Base-by-base conservation (phyloP, 1,140 invertebrate genomes). In the Thaumetopoea pityocampa region DNA sequence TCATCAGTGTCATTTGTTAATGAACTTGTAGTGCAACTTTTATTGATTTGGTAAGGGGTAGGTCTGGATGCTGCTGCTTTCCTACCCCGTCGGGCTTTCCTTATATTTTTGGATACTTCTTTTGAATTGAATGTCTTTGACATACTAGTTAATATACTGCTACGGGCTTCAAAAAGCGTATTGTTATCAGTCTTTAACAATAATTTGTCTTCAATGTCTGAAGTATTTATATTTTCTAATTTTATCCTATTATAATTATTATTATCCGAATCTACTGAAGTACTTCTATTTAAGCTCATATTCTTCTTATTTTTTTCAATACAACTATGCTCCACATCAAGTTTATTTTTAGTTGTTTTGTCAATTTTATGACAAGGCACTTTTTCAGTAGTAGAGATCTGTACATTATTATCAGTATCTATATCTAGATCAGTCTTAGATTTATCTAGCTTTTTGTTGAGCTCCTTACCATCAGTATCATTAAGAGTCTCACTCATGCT, bases 401-500 rank as follows among this genome's bases (percentile, higher is more conserved):
- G 79, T 77, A 82, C 66, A 80, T 71, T 80, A 76, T 64, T 77
- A 71, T 82, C 76, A 79, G 70, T 76, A 72, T 81, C 73, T 79
- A 79, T 51, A 76, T 76, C 74, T 80, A 80, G 67, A 53, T 81
- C 77, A 79, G 74, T 82, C 80, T 82, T 80, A 65, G 63, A 55
- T 71, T 84, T 80, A 68, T 84, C 80, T 77, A 80, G 49, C 70
- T 80, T 81, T 71, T 81, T 81, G 63, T 72, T 82, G 74, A 79
- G 74, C 62, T 82, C 76, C 58, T 78, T 79, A 36, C 52, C 71
- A 36, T 74, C 78, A 17, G 67, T 61, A 37, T 87, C 89, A 32
- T 70, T 68, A 33, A 83, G 80, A 16, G 76, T 78, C 60, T 91
- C 89, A 6, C 86, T 89, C 38, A 88, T 85, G 53, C 88, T 90